These are phyloP conservation scores for Pristionchus entomophagus DNA, from an alignment of 2,888 invertebrate species.

Conservation along the genomic window DNA sequence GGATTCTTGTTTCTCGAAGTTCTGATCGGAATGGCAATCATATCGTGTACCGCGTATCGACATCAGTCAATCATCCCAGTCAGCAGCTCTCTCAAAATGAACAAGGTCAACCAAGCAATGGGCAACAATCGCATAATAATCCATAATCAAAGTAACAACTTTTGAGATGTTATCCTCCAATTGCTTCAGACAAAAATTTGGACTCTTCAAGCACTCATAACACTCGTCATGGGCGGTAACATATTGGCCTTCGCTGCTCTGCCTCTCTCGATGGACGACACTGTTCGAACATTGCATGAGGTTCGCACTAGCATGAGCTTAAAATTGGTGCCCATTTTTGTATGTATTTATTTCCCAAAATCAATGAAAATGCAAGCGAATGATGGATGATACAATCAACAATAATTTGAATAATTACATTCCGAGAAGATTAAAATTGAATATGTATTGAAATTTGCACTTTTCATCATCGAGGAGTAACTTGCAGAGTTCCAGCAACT, in stretches of 20 bases:
- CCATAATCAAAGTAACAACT: too few relatives aligned
- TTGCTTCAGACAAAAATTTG: not conserved
- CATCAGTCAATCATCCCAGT: not conserved
- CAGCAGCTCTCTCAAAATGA: not conserved
- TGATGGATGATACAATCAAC: too few relatives aligned
- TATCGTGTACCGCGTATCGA: not conserved
- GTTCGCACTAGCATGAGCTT: too few relatives aligned
- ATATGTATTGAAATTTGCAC: not conserved
- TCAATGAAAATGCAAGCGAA: too few relatives aligned
- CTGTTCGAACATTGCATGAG: not conserved
- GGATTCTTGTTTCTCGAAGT: not conserved
- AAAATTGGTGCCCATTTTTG: too few relatives aligned
- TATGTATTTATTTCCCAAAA: too few relatives aligned
- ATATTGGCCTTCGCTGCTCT: not conserved
- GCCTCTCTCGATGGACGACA: not conserved
- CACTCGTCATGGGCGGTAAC: not conserved
- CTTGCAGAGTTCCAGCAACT: not conserved
- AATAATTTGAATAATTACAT: too few relatives aligned
- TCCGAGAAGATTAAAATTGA: too few relatives aligned
- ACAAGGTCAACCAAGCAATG: not conserved
- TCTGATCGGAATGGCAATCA: not conserved
- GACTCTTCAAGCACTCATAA: too few relatives aligned
- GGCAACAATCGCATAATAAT: too few relatives aligned
- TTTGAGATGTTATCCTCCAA: too few relatives aligned
- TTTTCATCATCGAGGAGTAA: not conserved